Evolutionary conservation across 1,140 invertebrate species (phyloP).

Genomic region (Zaprionus gabonicus): DNA sequence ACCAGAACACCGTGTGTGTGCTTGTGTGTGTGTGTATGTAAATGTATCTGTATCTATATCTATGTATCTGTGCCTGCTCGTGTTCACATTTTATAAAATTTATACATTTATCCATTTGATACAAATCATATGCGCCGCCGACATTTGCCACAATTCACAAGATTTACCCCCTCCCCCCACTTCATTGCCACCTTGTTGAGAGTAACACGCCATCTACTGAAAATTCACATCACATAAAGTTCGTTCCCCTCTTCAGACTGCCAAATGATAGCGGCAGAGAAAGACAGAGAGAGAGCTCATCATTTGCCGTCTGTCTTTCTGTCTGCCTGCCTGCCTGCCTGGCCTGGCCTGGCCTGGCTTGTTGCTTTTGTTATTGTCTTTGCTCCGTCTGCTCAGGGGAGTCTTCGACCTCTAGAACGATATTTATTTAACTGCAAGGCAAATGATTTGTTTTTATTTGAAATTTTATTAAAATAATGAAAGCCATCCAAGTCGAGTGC

Average conservation of each 20-base stretch:
- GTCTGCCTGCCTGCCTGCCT: conserved; percentile 2
- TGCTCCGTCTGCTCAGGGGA: neutral
- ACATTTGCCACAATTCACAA: conserved; percentile 38
- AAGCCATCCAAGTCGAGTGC: neutral
- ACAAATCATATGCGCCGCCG: conserved; percentile 37
- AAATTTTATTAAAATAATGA: conserved; percentile 10
- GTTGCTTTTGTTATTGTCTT: conserved; percentile 1
- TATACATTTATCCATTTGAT: conserved; percentile 34
- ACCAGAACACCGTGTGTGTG: conserved; percentile 25
- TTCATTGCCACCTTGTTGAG: neutral
- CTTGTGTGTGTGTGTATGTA: conserved; percentile 18
- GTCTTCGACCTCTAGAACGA: neutral
- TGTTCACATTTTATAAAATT: conserved; percentile 47
- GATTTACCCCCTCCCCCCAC: neutral
- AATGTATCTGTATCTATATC: conserved; percentile 9
- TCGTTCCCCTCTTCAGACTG: conserved; percentile 21
- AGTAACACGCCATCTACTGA: conserved; percentile 24
- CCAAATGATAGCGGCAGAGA: neutral
- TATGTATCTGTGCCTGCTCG: conserved; percentile 28
- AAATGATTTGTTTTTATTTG: conserved; percentile 13
- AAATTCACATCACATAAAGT: conserved; percentile 40
- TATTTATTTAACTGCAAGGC: conserved; percentile 5
- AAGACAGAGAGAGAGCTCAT: neutral
- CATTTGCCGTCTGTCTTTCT: conserved; percentile 10
- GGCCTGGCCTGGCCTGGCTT: neutral